A percentile compares a stretch with the other conserved stretches of the same genome.
These are phyloP conservation scores for Drosophila heteroneura DNA, from an alignment of 2,888 invertebrate species.

Conservation along the genomic window DNA sequence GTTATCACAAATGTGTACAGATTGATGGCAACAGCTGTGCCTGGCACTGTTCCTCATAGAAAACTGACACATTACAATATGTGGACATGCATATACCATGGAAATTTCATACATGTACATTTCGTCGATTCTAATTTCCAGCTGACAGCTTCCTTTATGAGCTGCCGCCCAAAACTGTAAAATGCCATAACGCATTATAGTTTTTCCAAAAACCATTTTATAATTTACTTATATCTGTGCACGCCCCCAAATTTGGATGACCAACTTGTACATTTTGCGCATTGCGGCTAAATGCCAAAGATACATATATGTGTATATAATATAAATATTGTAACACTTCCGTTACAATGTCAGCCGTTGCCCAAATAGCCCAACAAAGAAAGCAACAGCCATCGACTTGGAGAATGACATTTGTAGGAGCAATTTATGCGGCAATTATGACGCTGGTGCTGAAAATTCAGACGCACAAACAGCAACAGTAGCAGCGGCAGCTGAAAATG, in stretches of 20 bases:
- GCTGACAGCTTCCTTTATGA: constrained; percentile 18
- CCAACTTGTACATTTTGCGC: constrained; percentile 62
- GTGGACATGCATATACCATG: background rate
- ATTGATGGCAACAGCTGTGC: constrained; percentile 42
- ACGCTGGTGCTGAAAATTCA: constrained; percentile 46
- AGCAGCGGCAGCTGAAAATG: constrained; percentile 25
- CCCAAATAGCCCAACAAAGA: constrained; percentile 55
- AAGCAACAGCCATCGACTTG: constrained; percentile 38
- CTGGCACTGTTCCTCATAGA: background rate
- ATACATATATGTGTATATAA: constrained; percentile 23
- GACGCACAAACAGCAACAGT: constrained; percentile 12
- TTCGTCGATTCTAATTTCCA: constrained; percentile 1
- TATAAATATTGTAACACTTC: constrained; percentile 52
- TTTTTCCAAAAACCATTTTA: constrained; percentile 22
- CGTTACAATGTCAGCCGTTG: constrained; percentile 54
- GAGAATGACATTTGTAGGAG: constrained; percentile 58
- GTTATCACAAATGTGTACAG: constrained; percentile 11
- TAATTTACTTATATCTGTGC: constrained; percentile 19
- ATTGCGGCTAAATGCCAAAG: constrained; percentile 54
- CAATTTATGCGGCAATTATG: constrained; percentile 73
- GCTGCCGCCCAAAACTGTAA: background rate
- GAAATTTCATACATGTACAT: constrained; percentile 3
- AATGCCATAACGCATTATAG: constrained; percentile 19
- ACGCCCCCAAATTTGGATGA: constrained; percentile 40
- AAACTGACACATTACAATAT: background rate